Evolutionary conservation across 2,888 invertebrate genomes (phyloP).

Genomic region (Agonopterix subpropinquella): DNA sequence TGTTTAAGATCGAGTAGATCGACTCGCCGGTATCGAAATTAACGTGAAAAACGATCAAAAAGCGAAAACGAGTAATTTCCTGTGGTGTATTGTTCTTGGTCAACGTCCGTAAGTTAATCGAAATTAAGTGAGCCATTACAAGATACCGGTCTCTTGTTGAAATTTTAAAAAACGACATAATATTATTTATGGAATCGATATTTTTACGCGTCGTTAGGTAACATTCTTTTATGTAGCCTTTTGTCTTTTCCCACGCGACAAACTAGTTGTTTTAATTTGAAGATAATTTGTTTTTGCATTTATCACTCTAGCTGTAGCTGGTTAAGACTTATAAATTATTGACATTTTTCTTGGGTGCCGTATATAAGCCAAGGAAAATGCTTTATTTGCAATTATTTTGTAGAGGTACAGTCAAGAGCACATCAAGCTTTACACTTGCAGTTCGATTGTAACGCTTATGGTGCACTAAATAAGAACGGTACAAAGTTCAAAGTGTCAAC

Average conservation of each 20-base stretch:
- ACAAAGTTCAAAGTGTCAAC: too few species aligned
- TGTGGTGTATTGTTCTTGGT: constrained; percentile 61
- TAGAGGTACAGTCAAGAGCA: too few species aligned
- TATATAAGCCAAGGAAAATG: too few species aligned
- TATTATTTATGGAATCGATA: constrained; percentile 56
- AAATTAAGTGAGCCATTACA: constrained; percentile 74
- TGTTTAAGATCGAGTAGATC: constrained; percentile 48
- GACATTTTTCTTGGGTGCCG: too few species aligned
- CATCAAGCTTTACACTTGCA: too few species aligned
- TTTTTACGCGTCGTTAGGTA: constrained; percentile 41
- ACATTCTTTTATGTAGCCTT: constrained; percentile 10
- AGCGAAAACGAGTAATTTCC: constrained; percentile 69
- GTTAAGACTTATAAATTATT: too few species aligned
- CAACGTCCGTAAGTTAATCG: constrained; percentile 58
- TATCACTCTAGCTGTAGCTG: too few species aligned
- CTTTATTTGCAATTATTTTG: too few species aligned
- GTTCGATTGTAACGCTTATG: too few species aligned
- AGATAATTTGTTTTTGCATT: too few species aligned
- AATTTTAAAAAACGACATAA: constrained; percentile 42
- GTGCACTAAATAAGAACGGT: too few species aligned
- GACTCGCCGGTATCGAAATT: constrained; percentile 42
- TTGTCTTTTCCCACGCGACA: not conserved
- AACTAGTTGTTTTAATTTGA: too few species aligned
- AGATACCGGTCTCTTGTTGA: constrained; percentile 44
- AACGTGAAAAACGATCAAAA: constrained; percentile 60